Evolutionary conservation across 2,113 vertebrate species (phyloP).

Genomic region (Spea bombifrons): DNA sequence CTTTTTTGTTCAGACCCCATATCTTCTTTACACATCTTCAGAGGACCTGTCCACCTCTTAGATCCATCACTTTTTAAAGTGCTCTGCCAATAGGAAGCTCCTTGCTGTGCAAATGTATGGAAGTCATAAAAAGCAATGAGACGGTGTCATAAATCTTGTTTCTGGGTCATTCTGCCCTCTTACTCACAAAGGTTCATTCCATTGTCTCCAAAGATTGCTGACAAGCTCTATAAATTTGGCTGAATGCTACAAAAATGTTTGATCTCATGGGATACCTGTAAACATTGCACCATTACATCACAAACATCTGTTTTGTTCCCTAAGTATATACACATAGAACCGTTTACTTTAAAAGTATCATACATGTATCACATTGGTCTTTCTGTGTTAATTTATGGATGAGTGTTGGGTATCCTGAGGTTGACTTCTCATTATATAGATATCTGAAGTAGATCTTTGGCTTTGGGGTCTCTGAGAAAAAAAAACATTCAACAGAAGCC

Average conservation of each 20-base stretch:
- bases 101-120: slow-evolving; percentile 42
- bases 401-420: too few relatives aligned
- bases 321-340: too few relatives aligned
- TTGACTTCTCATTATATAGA: too few relatives aligned
- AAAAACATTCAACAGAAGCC: too few relatives aligned
- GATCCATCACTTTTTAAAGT: slow-evolving; percentile 43
- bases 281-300: too few relatives aligned
- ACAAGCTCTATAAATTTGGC: slow-evolving; percentile 7
- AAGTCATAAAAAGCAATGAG: slow-evolving; percentile 44
- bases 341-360: too few relatives aligned
- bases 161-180: slow-evolving; percentile 21
- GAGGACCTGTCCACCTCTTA: slow-evolving; percentile 48
- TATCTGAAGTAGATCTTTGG: too few relatives aligned
- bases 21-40: slow-evolving; percentile 48
- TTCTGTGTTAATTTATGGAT: too few relatives aligned
- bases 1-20: slow-evolving; percentile 43
- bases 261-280: too few relatives aligned
- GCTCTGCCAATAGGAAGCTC: slow-evolving; percentile 43
- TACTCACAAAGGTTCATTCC: slow-evolving; percentile 24
- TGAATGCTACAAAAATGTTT: neutral
- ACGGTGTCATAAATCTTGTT: slow-evolving; percentile 43
- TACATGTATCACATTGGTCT: too few relatives aligned
- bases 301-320: too few relatives aligned
- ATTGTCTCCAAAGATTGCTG: slow-evolving; percentile 39
- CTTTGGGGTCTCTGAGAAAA: too few relatives aligned